phyloP scores from a whole-genome alignment of 2,797 vertebrate species.

The Silurus lanzhouensis region DNA sequence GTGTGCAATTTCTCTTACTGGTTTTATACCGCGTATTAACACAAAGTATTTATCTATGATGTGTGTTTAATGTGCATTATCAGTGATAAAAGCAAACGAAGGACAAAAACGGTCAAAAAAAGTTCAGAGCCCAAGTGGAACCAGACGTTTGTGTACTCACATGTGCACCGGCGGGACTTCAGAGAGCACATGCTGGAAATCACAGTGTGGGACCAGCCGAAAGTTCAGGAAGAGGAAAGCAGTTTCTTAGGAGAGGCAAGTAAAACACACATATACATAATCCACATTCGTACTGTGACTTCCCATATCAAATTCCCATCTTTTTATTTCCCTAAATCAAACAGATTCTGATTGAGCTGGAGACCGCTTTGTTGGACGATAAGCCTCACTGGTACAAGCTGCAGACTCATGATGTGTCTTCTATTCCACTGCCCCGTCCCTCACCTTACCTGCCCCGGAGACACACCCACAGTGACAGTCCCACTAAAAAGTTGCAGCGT shows the following conservation, averaged over 20 bases:
- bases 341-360: conserved; percentile 96
- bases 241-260: conserved; percentile 86
- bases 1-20: not conserved
- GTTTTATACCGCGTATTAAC: not conserved
- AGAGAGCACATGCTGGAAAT: conserved; percentile 90
- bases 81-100: conserved; percentile 89
- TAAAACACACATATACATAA: conserved; percentile 4
- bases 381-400: conserved; percentile 98
- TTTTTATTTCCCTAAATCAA: conserved; percentile 6
- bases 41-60: not conserved
- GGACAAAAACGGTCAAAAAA: conserved; percentile 92
- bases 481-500: conserved; percentile 96
- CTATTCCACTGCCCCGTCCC: conserved; percentile 93
- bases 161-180: conserved; percentile 88
- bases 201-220: conserved; percentile 88
- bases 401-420: conserved; percentile 95
- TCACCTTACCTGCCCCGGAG: conserved; percentile 93
- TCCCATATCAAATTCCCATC: not conserved
- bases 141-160: conserved; percentile 88
- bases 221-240: conserved; percentile 87
- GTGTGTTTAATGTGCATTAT: not conserved
- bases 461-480: conserved; percentile 83
- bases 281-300: not conserved
- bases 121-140: conserved; percentile 88
- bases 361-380: conserved; percentile 97